Conservation (phyloP, 2,797 vertebrate genomes). For the Urophycis tenuis region DNA sequence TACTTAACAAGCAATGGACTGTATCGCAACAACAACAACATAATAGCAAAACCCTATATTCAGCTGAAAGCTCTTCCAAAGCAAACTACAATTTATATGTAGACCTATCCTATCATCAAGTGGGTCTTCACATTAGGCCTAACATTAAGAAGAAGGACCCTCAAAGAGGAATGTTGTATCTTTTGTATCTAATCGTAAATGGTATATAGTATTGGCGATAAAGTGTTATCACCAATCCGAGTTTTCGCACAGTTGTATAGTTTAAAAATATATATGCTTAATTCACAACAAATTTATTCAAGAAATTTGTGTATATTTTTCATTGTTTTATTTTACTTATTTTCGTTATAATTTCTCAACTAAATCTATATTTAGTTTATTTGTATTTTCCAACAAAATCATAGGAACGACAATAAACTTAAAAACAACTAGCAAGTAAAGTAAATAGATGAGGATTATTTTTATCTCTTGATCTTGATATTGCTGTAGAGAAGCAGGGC, state of each 20-base stretch:
- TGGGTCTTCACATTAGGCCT: background rate
- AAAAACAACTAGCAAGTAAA: background rate
- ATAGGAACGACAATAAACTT: background rate
- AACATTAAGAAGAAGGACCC: background rate
- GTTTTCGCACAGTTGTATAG: no score
- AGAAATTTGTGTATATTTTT: background rate
- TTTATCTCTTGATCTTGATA: background rate
- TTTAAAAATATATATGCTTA: background rate
- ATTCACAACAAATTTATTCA: background rate
- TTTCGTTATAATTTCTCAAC: background rate
- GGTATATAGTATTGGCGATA: no score
- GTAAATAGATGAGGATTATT: background rate
- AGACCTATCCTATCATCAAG: no score
- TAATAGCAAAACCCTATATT: no score
- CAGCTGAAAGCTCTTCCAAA: no score
- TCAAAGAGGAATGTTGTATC: background rate
- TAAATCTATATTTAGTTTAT: background rate
- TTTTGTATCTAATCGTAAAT: no score
- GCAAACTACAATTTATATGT: no score
- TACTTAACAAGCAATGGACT: no score
- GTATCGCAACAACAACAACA: no score
- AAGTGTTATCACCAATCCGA: background rate
- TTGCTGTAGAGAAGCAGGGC: background rate
- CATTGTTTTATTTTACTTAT: background rate
- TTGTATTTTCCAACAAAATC: background rate